These are phyloP conservation scores for Zoanthus sansibaricus DNA, from an alignment of 92 coral and sea anemone genomes.

Conservation along the genomic window DNA sequence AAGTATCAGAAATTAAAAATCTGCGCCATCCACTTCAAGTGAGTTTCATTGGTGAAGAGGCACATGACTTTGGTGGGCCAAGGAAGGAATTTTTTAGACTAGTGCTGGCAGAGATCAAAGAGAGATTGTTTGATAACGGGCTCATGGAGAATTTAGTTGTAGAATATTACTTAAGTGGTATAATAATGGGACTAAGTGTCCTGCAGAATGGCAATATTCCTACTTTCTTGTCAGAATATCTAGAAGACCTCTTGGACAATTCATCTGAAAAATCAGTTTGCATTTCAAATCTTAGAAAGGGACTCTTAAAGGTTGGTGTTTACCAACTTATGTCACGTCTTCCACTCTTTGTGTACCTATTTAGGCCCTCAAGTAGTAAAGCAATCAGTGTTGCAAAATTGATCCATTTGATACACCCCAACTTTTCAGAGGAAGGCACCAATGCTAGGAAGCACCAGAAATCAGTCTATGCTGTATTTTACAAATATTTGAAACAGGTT, in stretches of 20 bases:
- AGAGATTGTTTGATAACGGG: not conserved
- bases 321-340: constrained; percentile 49
- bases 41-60: constrained; percentile 16
- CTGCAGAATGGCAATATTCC: constrained; percentile 17
- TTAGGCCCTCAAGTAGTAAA: constrained; percentile 42
- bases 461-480: constrained; percentile 43
- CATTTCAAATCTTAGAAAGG: constrained; percentile 51
- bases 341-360: constrained; percentile 52
- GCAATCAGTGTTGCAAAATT: constrained; percentile 44
- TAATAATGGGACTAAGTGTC: constrained; percentile 23
- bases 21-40: not conserved
- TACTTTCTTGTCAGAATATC: constrained; percentile 46
- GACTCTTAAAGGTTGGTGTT: constrained; percentile 51
- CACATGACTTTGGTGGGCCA: constrained; percentile 6
- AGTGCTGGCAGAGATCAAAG: constrained; percentile 3
- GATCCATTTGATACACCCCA: constrained; percentile 41
- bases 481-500: constrained; percentile 51
- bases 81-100: constrained; percentile 4
- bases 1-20: not conserved
- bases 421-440: constrained; percentile 54
- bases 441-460: constrained; percentile 44
- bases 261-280: constrained; percentile 42
- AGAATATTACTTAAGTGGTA: not conserved
- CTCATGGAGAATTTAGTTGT: not conserved
- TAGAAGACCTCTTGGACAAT: constrained; percentile 46